Conservation (phyloP, 2,797 vertebrate genomes). For the Sebastolobus alascanus region DNA sequence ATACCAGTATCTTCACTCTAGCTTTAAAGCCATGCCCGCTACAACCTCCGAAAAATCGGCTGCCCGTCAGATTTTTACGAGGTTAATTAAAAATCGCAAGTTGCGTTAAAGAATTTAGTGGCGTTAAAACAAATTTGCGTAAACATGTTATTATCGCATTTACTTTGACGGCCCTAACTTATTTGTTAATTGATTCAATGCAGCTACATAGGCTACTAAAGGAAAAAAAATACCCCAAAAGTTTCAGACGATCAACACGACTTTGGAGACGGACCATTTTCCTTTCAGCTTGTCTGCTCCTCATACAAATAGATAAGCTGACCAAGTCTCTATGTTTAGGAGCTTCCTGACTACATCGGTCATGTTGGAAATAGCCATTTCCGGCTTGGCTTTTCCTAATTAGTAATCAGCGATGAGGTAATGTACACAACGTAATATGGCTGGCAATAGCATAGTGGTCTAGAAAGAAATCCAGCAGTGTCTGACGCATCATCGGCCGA, state of each 20-base stretch:
- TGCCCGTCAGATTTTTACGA: too few species aligned
- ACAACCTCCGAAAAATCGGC: too few species aligned
- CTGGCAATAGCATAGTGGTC: background rate
- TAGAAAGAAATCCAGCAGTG: background rate
- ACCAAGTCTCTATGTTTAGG: background rate
- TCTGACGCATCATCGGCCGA: background rate
- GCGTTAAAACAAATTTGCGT: too few species aligned
- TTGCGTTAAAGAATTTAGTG: too few species aligned
- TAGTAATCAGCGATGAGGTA: background rate
- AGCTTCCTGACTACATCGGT: background rate
- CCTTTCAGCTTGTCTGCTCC: background rate
- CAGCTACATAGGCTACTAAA: background rate
- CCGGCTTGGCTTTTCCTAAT: background rate
- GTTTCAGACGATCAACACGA: background rate
- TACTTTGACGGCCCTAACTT: background rate
- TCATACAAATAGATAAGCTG: background rate
- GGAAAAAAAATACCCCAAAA: constrained; percentile 2
- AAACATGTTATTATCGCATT: too few species aligned
- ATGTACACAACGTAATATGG: background rate
- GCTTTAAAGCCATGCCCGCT: too few species aligned
- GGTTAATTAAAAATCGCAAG: too few species aligned
- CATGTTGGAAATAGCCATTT: background rate
- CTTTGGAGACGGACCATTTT: background rate
- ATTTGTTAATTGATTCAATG: background rate
- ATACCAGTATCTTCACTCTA: too few species aligned